Base-by-base conservation (phyloP, 2,888 invertebrate species). In the Scaptomyza flava region DNA sequence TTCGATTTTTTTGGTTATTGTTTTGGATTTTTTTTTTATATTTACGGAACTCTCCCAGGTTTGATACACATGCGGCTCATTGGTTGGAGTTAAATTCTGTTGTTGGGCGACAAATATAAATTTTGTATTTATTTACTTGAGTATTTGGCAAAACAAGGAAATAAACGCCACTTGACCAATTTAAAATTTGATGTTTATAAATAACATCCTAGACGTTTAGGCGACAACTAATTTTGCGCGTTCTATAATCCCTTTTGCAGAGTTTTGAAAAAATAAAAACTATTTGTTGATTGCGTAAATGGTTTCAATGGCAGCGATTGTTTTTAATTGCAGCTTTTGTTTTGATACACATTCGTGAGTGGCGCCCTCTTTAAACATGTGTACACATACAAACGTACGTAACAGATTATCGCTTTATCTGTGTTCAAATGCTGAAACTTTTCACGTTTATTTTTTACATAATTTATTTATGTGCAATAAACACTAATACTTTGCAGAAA, bases 301-400 rank as follows among this genome's bases (percentile, higher is more conserved):
- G 50, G 27, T 17, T 33, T 30, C 57, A 52, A 48, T 36, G 51
- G 42, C 51, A 65, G 66, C 64, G 67, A 73, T 82, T 81, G 83
- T 78, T 81, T 86, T 83, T 79, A 82, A 83, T 83, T 83, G 71
- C 57, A 81, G 67, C 63, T 73, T 86, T 86, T 84, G 87, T 84
- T 84, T 84, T 84, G 87, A 76, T 87, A 84, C 81, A 63, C 56
- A 45, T 81, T 84, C 79, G 74, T 52, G 27, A 53, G 50, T 54
- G 62, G 38, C 61, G 56, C 43, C 34, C 43, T 43, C 14, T 34
- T 48, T 12, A 38, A 43, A 38, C 45, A 46, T 20, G 12, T 50
- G 33, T 42, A 31, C 27, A 36, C 6, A 34, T 4, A 17, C 27
- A 36, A 33, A 46, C 50, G 23, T 41, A 71, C 67, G 69, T 72